Evolutionary conservation across 2,888 invertebrate species (phyloP).

Genomic region (Lissonota sp.): DNA sequence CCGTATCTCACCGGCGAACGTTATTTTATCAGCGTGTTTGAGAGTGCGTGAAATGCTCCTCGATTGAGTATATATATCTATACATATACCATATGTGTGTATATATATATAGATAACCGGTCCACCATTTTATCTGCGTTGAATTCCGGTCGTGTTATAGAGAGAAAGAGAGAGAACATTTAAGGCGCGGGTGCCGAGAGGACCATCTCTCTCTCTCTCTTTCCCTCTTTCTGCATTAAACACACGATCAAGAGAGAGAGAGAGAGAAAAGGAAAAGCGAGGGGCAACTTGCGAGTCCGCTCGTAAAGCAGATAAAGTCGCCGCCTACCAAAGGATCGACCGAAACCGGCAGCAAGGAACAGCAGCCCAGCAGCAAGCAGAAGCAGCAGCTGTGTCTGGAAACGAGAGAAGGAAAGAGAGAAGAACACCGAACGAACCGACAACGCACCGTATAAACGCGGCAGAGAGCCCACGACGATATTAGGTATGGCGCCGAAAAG

Average conservation of each 20-base stretch:
- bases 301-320: conserved; percentile 83
- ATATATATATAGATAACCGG: conserved; percentile 55
- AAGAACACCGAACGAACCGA: conserved; percentile 41
- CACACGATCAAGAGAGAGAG: no score
- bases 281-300: conserved; percentile 76
- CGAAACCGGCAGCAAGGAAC: conserved; percentile 74
- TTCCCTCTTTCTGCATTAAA: conserved; percentile 71
- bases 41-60: not conserved
- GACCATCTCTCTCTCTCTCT: conserved; percentile 41
- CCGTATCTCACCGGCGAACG: conserved; percentile 47
- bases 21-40: conserved; percentile 34
- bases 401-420: not conserved
- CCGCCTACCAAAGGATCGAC: conserved; percentile 83
- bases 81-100: no score
- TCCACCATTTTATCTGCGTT: conserved; percentile 76
- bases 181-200: conserved; percentile 55
- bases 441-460: conserved; percentile 46
- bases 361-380: conserved; percentile 63
- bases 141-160: conserved; percentile 62
- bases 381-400: conserved; percentile 72
- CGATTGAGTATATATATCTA: conserved; percentile 26
- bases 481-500: conserved; percentile 80
- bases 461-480: conserved; percentile 69
- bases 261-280: conserved; percentile 69
- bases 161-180: conserved; percentile 40